Evolutionary conservation across 2,113 vertebrate genomes (phyloP).

Genomic region (Leucopsar rothschildi): DNA sequence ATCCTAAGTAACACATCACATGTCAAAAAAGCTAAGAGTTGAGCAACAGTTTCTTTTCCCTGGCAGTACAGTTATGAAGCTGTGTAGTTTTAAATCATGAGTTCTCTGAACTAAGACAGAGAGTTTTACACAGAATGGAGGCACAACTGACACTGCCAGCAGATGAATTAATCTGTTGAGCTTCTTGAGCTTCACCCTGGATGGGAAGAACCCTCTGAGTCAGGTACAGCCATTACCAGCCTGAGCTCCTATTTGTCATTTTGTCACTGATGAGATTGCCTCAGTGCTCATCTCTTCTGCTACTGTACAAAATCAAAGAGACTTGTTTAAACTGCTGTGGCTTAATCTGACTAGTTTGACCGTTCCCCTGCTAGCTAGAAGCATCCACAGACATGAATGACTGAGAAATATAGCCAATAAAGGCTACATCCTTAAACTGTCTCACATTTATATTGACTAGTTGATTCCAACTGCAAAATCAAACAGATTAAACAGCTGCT

Average conservation of each 20-base stretch:
- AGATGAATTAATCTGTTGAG: background rate
- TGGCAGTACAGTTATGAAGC: background rate
- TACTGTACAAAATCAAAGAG: background rate
- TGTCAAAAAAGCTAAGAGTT: background rate
- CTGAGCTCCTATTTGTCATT: conserved; percentile 2
- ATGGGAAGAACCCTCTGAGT: background rate
- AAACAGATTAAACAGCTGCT: background rate
- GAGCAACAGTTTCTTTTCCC: background rate
- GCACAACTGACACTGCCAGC: background rate
- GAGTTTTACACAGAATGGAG: background rate
- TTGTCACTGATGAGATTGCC: background rate
- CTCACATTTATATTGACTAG: background rate
- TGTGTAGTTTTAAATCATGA: background rate
- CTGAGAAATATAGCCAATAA: background rate
- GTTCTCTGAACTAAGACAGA: background rate
- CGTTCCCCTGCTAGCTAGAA: background rate
- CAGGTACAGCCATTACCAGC: background rate
- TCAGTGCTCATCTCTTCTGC: background rate
- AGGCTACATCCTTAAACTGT: background rate
- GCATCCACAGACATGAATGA: background rate
- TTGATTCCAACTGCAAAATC: background rate
- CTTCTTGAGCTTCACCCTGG: background rate
- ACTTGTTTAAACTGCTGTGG: background rate
- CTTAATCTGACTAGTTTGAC: background rate
- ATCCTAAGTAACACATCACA: background rate